Percentiles rank a stretch among this genome's conserved stretches.
Evolutionary conservation across 1,140 invertebrate genomes (phyloP).

Genomic region (Colletes gigas): DNA sequence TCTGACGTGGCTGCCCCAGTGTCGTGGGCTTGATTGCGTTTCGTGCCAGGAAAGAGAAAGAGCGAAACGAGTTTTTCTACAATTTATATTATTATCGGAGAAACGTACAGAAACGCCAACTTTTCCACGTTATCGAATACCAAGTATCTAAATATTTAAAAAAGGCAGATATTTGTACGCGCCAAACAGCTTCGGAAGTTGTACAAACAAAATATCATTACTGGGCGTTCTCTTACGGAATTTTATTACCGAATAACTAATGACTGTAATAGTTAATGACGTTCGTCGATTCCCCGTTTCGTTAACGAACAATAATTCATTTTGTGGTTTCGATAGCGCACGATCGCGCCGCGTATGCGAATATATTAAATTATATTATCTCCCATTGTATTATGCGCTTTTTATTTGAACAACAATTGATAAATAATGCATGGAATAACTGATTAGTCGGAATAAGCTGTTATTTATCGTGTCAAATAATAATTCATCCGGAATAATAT

Average conservation of each 20-base stretch:
- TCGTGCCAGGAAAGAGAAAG: neutral
- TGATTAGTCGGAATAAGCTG: too few species aligned
- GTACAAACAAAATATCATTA: neutral
- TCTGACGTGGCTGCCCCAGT: slow-evolving; percentile 14
- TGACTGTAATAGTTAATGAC: neutral
- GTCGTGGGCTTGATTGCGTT: neutral
- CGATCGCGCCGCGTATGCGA: neutral
- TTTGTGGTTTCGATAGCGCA: neutral
- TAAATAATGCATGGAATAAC: too few species aligned
- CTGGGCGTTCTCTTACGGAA: neutral
- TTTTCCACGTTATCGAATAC: neutral
- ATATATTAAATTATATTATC: neutral
- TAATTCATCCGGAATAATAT: too few species aligned
- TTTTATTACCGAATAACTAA: neutral
- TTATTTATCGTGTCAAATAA: too few species aligned
- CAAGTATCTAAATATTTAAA: slow-evolving; percentile 6
- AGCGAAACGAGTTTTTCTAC: neutral
- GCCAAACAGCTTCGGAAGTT: neutral
- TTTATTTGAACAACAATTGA: too few species aligned
- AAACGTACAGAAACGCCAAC: neutral
- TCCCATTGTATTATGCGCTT: too few species aligned
- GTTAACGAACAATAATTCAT: neutral
- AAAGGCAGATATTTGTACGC: neutral
- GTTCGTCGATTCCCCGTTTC: neutral
- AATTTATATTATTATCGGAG: slow-evolving; percentile 3